A percentile compares a stretch with the other conserved stretches of the same genome.
phyloP scores from a whole-genome alignment of 2,113 vertebrate genomes.

The Agelaius phoeniceus region DNA sequence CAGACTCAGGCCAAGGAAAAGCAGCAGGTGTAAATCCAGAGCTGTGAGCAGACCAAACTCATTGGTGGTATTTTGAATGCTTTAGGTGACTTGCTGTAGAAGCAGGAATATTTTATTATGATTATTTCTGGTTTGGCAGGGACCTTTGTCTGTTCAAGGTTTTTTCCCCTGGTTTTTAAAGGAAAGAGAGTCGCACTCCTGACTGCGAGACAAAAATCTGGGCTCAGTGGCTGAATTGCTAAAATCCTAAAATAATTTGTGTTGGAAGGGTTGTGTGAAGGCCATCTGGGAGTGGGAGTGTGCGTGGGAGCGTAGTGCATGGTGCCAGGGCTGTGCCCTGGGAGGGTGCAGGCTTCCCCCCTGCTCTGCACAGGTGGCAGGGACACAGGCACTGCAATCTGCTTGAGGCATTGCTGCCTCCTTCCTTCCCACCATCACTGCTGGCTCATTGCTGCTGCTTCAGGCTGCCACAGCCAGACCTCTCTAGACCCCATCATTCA shows the following conservation, averaged over 20 bases:
- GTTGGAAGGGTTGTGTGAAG: background rate
- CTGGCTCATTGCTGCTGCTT: background rate
- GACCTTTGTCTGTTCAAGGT: background rate
- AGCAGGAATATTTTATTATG: background rate
- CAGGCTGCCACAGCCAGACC: background rate
- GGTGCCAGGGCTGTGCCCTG: background rate
- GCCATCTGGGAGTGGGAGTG: constrained; percentile 17
- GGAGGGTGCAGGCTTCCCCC: background rate
- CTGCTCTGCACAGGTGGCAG: background rate
- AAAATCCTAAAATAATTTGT: background rate
- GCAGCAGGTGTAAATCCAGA: constrained; percentile 3
- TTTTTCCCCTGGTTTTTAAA: background rate
- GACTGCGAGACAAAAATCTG: background rate
- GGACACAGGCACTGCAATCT: background rate
- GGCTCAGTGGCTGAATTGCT: background rate
- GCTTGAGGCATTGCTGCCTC: accelerated
- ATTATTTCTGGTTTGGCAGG: background rate
- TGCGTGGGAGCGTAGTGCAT: background rate
- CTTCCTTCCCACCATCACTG: background rate
- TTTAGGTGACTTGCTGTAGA: background rate
- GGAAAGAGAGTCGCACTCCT: background rate
- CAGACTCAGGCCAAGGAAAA: background rate
- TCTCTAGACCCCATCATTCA: background rate
- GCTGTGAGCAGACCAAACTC: background rate
- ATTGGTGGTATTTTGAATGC: background rate